A percentile compares a stretch with the other conserved stretches of the same genome.
Conservation (phyloP, 2,888 invertebrate species). For the Caenorhabditis virilis region DNA sequence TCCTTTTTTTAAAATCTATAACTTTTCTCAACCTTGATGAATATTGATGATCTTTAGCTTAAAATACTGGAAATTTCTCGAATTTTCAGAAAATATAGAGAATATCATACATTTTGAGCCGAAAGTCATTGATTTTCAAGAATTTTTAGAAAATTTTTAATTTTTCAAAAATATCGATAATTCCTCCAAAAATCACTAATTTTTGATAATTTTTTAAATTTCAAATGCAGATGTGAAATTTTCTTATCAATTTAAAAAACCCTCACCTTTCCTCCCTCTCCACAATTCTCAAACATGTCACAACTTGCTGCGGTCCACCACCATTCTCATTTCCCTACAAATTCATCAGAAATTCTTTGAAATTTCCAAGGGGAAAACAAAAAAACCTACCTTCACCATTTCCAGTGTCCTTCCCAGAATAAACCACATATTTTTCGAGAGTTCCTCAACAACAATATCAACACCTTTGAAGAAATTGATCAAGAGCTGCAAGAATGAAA, state of each 20-base stretch:
- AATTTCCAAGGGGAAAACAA: not conserved
- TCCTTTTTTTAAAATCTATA: too few species aligned
- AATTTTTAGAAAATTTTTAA: too few species aligned
- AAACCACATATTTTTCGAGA: conserved; percentile 76
- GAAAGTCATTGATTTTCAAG: too few species aligned
- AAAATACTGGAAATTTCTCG: too few species aligned
- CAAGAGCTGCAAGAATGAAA: conserved; percentile 74
- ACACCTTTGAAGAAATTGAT: conserved; percentile 96
- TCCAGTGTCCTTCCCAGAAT: conserved; percentile 87
- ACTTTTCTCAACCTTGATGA: too few species aligned
- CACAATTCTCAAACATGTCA: conserved; percentile 91
- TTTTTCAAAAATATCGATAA: too few species aligned
- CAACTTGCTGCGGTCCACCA: conserved; percentile 77
- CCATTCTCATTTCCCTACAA: conserved; percentile 71
- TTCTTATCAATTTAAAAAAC: not conserved
- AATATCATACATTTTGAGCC: too few species aligned
- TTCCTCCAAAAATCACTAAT: too few species aligned
- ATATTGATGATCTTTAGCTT: too few species aligned
- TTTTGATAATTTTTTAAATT: too few species aligned
- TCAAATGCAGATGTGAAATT: not conserved
- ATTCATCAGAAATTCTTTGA: not conserved
- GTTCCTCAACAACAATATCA: conserved; percentile 82
- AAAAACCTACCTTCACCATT: conserved; percentile 75
- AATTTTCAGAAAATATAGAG: too few species aligned
- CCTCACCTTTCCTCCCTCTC: conserved; percentile 88